Conservation (phyloP, 2,797 vertebrate genomes). For the Sardinella longiceps region DNA sequence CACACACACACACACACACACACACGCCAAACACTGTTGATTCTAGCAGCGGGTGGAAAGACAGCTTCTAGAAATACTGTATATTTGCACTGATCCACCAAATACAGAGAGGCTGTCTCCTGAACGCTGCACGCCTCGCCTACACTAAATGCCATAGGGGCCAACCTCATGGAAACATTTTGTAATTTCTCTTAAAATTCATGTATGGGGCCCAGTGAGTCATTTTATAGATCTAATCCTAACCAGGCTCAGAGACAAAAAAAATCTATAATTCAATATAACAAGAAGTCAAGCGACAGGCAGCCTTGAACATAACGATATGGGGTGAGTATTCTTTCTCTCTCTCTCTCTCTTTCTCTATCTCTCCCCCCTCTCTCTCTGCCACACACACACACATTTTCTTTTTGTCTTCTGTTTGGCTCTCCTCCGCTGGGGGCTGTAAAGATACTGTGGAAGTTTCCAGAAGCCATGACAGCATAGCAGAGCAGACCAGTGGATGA, state of each 20-base stretch:
- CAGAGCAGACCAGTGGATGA: not conserved
- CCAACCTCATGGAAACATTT: constrained; percentile 7
- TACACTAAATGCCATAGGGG: not conserved
- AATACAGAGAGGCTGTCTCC: not conserved
- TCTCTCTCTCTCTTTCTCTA: not conserved
- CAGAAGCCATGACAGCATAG: not conserved
- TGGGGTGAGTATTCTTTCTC: not conserved
- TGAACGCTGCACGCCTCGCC: not conserved
- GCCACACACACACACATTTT: too few relatives aligned
- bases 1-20: too few relatives aligned
- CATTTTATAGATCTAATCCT: not conserved
- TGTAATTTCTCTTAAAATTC: constrained; percentile 2
- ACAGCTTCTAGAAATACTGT: not conserved
- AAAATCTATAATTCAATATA: not conserved
- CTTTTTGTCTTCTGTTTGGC: not conserved
- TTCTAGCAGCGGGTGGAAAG: not conserved
- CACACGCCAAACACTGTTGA: not conserved
- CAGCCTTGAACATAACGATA: not conserved
- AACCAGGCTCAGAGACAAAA: not conserved
- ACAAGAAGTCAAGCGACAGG: not conserved
- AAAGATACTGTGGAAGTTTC: not conserved
- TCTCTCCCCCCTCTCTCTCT: too few relatives aligned
- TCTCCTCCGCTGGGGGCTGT: not conserved
- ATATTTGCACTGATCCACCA: not conserved
- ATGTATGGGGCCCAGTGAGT: not conserved